Conservation (phyloP, 2,113 vertebrate species). For the Thamnaconus septentrionalis region DNA sequence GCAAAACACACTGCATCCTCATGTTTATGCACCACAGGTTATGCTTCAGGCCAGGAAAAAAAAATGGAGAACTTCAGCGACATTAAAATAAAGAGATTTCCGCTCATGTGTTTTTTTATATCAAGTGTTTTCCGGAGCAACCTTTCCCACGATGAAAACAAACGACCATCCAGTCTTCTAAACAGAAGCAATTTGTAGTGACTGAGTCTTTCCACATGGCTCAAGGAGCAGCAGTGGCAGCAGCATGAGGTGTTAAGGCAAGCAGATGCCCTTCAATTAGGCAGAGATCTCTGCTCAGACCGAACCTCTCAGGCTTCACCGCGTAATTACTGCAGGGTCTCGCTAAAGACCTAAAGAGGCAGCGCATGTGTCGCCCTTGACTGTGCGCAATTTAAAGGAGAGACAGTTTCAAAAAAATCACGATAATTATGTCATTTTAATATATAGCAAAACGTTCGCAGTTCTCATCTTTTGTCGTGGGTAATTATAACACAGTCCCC, state of each 20-base stretch:
- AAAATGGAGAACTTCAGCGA: too few relatives aligned
- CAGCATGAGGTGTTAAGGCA: conserved; percentile 22
- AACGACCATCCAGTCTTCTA: neutral
- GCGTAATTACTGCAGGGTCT: conserved; percentile 38
- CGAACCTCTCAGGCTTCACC: conserved; percentile 16
- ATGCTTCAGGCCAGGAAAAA: too few relatives aligned
- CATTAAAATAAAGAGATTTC: too few relatives aligned
- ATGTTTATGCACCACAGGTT: too few relatives aligned
- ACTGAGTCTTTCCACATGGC: conserved; percentile 6
- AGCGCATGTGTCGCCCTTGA: too few relatives aligned
- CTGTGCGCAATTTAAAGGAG: too few relatives aligned
- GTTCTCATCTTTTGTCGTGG: too few relatives aligned
- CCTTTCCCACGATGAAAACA: conserved; percentile 1
- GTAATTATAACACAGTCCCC: too few relatives aligned
- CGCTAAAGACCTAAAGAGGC: neutral
- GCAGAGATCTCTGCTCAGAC: conserved; percentile 26
- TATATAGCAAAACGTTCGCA: too few relatives aligned
- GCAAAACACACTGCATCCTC: too few relatives aligned
- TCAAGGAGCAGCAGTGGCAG: conserved; percentile 15
- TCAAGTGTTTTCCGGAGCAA: neutral
- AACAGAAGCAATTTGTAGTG: conserved; percentile 1
- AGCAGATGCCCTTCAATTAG: conserved; percentile 29
- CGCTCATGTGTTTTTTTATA: conserved; percentile 3
- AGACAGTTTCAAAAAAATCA: too few relatives aligned
- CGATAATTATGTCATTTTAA: too few relatives aligned